Base-by-base conservation (phyloP, 1,140 invertebrate genomes). In the Ceratosolen solmsi region DNA sequence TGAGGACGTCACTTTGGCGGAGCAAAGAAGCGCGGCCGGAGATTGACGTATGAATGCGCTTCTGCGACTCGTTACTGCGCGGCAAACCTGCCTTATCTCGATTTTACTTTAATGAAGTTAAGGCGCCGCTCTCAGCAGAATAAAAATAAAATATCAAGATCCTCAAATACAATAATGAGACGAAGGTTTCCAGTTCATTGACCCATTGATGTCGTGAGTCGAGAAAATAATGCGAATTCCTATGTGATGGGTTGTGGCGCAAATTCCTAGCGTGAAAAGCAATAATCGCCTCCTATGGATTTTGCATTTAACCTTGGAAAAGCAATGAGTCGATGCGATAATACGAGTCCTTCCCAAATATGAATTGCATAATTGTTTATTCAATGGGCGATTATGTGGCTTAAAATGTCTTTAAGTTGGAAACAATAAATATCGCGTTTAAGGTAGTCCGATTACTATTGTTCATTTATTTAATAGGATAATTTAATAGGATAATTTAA, bases 31-130 rank as follows among this genome's bases (percentile, higher is more conserved):
- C 68, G 33, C 65, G 3, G 2, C 17, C n/a, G 22, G 11, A 41
- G 68, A 71, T 71, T 71, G 68, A 71, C 60, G 81, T 72, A 80
- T 82, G 79, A 78, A 80, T 51, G 71, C 54, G 25, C 73, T 33
- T 25, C 38, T 60, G 63, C 54, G 60, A 70, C 63, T 36, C 13
- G 41, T 27, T 20, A 20, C 38, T 11, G 38, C 41, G 38, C 36
- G 38, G 51, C 51, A 22, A 54, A 22, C 51, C 17, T 15, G 51
- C 51, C 68, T 68, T 49, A 71, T 71, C 68, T 49, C 68, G 49
- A 73, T 73, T 51, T 56, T 25, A 56, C 71, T 56, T 56, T 77
- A 77, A 77, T 65, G 58, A 77, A 65, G 75, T 60, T n/a, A 22
- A 63, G 75, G 25, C 51, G 22, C 49, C 30, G 30, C 30, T 54